Evolutionary conservation across 2,797 vertebrate genomes (phyloP).

Genomic region (Myiothlypis chrysogaster): DNA sequence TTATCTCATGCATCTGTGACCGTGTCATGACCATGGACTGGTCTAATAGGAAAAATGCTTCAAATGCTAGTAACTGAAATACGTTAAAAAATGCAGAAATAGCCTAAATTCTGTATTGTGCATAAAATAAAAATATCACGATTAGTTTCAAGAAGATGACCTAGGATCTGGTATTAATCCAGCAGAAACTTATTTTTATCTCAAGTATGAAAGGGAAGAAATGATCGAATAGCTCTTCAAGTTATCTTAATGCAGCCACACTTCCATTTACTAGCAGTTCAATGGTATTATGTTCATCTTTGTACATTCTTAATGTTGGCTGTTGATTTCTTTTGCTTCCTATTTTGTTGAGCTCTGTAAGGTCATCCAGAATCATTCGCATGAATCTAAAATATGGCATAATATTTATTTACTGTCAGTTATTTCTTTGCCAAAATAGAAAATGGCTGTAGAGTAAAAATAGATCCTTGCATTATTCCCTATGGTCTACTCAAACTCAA

Average conservation of each 20-base stretch:
- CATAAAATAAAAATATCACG: not conserved
- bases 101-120: not conserved
- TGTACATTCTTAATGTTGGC: not conserved
- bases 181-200: not conserved
- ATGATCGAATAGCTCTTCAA: not conserved
- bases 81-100: not conserved
- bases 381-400: not conserved
- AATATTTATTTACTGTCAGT: conserved; percentile 1
- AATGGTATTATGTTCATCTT: not conserved
- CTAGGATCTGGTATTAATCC: not conserved
- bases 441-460: conserved; percentile 27
- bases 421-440: conserved; percentile 38
- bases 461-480: not conserved
- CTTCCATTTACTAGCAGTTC: not conserved
- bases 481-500: not conserved
- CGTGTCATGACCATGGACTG: not conserved
- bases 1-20: not conserved
- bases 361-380: not conserved
- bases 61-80: not conserved
- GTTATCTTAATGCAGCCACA: not conserved
- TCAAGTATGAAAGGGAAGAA: not conserved
- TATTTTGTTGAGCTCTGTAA: not conserved
- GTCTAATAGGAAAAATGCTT: not conserved
- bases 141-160: not conserved
- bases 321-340: not conserved